Base-by-base conservation (phyloP, 2,888 invertebrate species). In the Cryptocephalus moraei region DNA sequence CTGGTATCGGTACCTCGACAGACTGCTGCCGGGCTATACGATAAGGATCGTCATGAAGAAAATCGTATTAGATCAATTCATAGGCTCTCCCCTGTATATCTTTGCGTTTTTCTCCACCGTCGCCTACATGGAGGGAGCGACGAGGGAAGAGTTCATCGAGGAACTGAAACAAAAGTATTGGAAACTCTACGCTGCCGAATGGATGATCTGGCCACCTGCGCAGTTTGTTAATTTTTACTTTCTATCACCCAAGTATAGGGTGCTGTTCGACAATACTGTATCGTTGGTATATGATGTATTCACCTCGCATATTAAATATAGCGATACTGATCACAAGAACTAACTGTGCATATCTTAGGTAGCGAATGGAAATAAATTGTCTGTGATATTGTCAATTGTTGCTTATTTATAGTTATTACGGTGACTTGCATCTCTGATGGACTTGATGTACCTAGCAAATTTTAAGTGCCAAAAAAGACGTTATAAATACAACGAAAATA, bases 171-270 rank as follows among this genome's bases (percentile, higher is more conserved):
- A 77, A 32, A 92, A 93, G 68, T 88, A 86, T 13, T 79, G 79
- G 75, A 79, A 74, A 55, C 71, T 94, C 9, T 92, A 91, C 64
- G 74, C 79, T 43, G 91, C 91, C 1, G 94, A 95, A 67, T 93
- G 91, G 88, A 65, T 88, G 8, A 80, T 94, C 31, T 94, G 94
- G 93, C 93, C 94, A 0, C 87, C 89, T 8, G 92, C 91, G 1
- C 94, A 95, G 68, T 74, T 91, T 39, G 74, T 95, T n/a, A 95
- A 94, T 69, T 95, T 95, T 71, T 90, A 86, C 67, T 81, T 86
- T 63, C 67, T 95, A 54, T 89, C 93, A 9, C 80, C 84, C 8
- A 81, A 75, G 58, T 93, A 80, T 67, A 77, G 94, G 63, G 88
- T 95, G 32, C 72, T 91, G 9, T 95, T 91, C 71, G 91, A 91